Percentiles rank a stretch among this genome's conserved stretches.
phyloP scores from a whole-genome alignment of 1,140 invertebrate species.

The Hetaerina americana region DNA sequence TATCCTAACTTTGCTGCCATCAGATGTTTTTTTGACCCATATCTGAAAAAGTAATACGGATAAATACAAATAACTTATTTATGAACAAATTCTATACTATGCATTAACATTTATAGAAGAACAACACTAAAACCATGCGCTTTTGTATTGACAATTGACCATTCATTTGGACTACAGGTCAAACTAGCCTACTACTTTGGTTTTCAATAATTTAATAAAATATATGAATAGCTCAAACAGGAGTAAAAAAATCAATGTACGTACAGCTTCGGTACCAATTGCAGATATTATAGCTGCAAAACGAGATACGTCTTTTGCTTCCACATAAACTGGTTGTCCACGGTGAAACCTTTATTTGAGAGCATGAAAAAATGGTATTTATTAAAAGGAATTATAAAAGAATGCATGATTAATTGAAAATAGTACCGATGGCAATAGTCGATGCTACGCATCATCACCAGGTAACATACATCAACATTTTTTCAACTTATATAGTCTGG shows the following conservation, averaged over 20 bases:
- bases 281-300: conserved; percentile 78
- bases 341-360: conserved; percentile 72
- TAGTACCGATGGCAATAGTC: too few species aligned
- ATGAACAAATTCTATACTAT: conserved; percentile 10
- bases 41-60: conserved; percentile 48
- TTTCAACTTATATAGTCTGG: too few species aligned
- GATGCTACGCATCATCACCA: too few species aligned
- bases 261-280: conserved; percentile 76
- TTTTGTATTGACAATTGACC: neutral
- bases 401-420: too few species aligned
- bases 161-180: neutral
- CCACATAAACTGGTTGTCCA: conserved; percentile 82
- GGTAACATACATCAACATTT: too few species aligned
- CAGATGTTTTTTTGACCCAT: conserved; percentile 74
- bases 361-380: conserved; percentile 12
- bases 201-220: too few species aligned
- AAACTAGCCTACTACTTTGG: neutral
- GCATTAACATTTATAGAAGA: conserved; percentile 9
- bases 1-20: conserved; percentile 70
- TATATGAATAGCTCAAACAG: too few species aligned
- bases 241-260: too few species aligned
- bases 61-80: conserved; percentile 3
- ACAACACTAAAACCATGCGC: conserved; percentile 12
- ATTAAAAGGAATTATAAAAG: too few species aligned
- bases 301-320: conserved; percentile 67